Base-by-base conservation (phyloP, 2,888 invertebrate species). In the Vanessa cardui region DNA sequence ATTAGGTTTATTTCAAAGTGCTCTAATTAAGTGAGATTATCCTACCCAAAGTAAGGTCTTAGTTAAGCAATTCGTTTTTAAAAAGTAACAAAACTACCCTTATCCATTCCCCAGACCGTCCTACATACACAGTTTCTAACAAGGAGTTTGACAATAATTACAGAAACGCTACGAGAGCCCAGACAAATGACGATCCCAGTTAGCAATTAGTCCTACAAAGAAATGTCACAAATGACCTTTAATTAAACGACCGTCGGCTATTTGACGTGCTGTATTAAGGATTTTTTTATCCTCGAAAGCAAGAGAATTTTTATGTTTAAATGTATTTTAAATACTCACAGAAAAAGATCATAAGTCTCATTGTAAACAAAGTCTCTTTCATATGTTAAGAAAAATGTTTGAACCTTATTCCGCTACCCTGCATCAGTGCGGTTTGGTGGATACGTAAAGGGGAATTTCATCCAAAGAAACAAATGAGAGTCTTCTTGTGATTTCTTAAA, bases 191-290 rank as follows among this genome's bases (percentile, higher is more conserved):
- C 33, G 60, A 20, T 46, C 46, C 15, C 54, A 31, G n/a, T 18
- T 21, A 63, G 21, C 54, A 68, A 63, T 68, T 68, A 68, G 54
- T 44, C 26, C n/a, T 64, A 69, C 66, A 66, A 69, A 66, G 71
- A 62, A 61, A 64, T 46, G 54, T 66, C 68, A 58, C 58, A 71
- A 69, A 68, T 61, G 44, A 62, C 46, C 54, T 58, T 47, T 69
- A 69, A 71, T 66, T 69, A 69, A 69, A 59, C 54, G 31, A 58
- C 56, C 62, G 58, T 61, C 52, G 49, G 52, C 52, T 61, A 49
- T 50, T 58, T 62, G 33, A 58, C 33, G 21, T 20, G 63, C 26
- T 54, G 46, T 54, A 56, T 59, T 59, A n/a, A 59, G 33, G 50
- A 59, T 33, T 21, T 68, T 54, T 18, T 54, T 20, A 54, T 45